These are phyloP conservation scores for Enteromius afrohamiltoni DNA, from an alignment of 2,797 vertebrate species.

Conservation along the genomic window DNA sequence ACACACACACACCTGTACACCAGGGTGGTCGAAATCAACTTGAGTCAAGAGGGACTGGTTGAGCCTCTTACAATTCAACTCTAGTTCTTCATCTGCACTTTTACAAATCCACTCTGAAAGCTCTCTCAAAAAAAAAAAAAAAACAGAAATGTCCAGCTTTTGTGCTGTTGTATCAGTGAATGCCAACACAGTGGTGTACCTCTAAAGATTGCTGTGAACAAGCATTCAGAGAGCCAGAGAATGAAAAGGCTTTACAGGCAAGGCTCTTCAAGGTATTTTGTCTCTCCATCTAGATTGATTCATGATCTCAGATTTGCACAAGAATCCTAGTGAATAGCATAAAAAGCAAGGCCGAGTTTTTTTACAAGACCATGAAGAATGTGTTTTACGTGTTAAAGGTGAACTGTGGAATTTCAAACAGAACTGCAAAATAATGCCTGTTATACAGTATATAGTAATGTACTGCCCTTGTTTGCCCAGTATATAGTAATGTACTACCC, in stretches of 20 bases:
- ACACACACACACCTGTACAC: background rate
- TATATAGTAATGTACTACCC: background rate
- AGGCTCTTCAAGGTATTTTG: conserved; percentile 20
- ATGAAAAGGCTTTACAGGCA: conserved; percentile 17
- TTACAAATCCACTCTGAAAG: conserved; percentile 28
- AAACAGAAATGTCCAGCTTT: conserved; percentile 19
- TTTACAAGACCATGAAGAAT: background rate
- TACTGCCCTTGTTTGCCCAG: background rate
- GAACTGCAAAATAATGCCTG: background rate
- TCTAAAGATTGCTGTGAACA: background rate
- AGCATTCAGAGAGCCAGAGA: conserved; percentile 17
- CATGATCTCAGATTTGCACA: background rate
- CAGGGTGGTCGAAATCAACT: conserved; percentile 22
- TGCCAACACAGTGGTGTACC: background rate
- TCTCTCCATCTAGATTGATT: conserved; percentile 1
- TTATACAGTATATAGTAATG: background rate
- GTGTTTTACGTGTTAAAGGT: background rate
- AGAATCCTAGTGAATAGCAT: conserved; percentile 2
- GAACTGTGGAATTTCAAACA: background rate
- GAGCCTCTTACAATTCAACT: conserved; percentile 15
- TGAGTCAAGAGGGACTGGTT: background rate
- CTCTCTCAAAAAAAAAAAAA: conserved; percentile 4
- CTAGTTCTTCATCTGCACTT: conserved; percentile 19
- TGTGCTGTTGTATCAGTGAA: background rate
- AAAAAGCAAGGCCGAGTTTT: background rate